Conservation (phyloP, 2,113 vertebrate species). For the Grantiella picta region DNA sequence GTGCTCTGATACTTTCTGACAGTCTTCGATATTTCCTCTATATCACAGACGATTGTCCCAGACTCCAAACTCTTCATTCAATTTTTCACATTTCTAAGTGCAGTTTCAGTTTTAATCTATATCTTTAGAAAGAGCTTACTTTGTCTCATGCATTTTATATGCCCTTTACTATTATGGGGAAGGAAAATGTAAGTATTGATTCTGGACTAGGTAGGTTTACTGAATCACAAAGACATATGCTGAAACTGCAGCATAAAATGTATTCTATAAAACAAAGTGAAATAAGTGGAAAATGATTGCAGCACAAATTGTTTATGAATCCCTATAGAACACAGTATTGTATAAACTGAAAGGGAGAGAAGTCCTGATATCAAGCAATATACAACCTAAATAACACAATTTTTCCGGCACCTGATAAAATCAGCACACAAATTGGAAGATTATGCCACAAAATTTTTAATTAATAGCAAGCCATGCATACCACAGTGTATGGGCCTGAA, state of each 20-base stretch:
- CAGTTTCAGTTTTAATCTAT: constrained; percentile 13
- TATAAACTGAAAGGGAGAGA: not conserved
- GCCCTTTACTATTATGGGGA: not conserved
- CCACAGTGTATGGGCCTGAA: not conserved
- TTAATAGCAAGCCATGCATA: not conserved
- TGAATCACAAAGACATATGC: not conserved
- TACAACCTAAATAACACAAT: not conserved
- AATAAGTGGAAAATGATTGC: not conserved
- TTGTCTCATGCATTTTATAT: constrained; percentile 29
- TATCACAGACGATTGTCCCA: not conserved
- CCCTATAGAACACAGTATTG: not conserved
- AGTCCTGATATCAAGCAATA: not conserved
- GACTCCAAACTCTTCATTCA: not conserved
- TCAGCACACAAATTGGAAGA: not conserved
- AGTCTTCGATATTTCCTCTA: not conserved
- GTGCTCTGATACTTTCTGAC: not conserved
- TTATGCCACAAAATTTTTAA: not conserved
- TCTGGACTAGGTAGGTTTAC: not conserved
- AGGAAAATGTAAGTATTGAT: constrained; percentile 21
- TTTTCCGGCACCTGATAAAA: not conserved
- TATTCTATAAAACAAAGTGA: constrained; percentile 16
- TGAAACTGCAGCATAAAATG: constrained; percentile 31
- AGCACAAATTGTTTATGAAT: constrained; percentile 31
- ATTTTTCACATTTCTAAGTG: not conserved
- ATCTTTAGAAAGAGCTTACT: constrained; percentile 19